Evolutionary conservation across 2,113 vertebrate species (phyloP).

Genomic region (Oncorhynchus keta): DNA sequence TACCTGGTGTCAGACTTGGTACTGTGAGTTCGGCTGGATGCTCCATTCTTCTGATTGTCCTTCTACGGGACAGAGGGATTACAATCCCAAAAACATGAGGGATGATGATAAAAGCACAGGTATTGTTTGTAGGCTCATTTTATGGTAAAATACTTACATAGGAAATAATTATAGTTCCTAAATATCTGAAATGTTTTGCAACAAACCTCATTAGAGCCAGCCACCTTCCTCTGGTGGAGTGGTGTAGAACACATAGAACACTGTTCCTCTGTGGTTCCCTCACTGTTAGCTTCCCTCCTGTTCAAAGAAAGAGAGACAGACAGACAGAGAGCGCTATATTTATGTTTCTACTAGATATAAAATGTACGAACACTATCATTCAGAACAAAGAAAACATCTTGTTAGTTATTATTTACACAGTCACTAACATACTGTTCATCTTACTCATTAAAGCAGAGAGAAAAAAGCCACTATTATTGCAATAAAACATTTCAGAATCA

Average conservation of each 20-base stretch:
- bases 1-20: slow-evolving; percentile 43
- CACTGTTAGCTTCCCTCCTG: slow-evolving; percentile 33
- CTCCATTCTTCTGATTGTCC: slow-evolving; percentile 31
- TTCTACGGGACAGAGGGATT: slow-evolving; percentile 14
- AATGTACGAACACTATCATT: too few species aligned
- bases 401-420: too few species aligned
- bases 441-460: not conserved
- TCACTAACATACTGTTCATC: not conserved
- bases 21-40: not conserved
- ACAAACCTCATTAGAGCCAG: slow-evolving; percentile 29
- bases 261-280: not conserved
- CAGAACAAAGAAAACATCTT: too few species aligned
- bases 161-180: not conserved
- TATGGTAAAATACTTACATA: not conserved
- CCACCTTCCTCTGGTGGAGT: slow-evolving; percentile 49
- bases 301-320: not conserved
- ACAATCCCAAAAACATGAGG: not conserved
- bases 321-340: too few species aligned
- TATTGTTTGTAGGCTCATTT: too few species aligned
- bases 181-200: too few species aligned
- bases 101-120: too few species aligned
- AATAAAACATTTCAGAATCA: slow-evolving; percentile 22
- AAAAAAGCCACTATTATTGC: not conserved
- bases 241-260: slow-evolving; percentile 27
- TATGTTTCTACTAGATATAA: too few species aligned